Percentiles rank a stretch among this genome's conserved stretches.
phyloP scores from a whole-genome alignment of 2,888 invertebrate genomes.

The Torymus tubicola region DNA sequence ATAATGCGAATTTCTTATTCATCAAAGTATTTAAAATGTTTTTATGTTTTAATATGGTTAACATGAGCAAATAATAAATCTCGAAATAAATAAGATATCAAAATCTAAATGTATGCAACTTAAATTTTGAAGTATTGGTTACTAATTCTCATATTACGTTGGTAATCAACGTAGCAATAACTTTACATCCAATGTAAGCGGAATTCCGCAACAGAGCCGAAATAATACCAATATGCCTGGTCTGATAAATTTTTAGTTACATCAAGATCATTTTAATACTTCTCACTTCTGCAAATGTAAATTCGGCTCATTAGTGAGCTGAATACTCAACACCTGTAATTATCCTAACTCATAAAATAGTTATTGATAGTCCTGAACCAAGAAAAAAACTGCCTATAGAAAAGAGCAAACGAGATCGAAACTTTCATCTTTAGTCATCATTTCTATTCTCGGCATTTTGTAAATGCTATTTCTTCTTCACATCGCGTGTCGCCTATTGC shows the following conservation, averaged over 20 bases:
- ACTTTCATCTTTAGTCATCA: slow-evolving; percentile 46
- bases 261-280: slow-evolving; percentile 12
- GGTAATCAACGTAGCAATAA: too few species aligned
- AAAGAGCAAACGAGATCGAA: slow-evolving; percentile 20
- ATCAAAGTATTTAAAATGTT: too few species aligned
- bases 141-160: too few species aligned
- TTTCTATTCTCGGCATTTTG: neutral
- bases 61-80: too few species aligned
- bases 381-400: neutral
- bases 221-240: neutral
- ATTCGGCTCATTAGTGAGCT: neutral
- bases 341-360: neutral
- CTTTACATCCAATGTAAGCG: too few species aligned
- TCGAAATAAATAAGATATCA: too few species aligned
- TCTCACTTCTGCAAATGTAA: slow-evolving; percentile 13
- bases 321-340: slow-evolving; percentile 7
- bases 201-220: too few species aligned
- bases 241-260: neutral
- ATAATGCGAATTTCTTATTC: too few species aligned
- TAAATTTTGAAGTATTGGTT: too few species aligned
- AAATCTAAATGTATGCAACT: too few species aligned
- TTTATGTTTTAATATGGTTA: too few species aligned
- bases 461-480: slow-evolving; percentile 29
- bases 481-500: neutral
- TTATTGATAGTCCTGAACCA: slow-evolving; percentile 25